phyloP scores from a whole-genome alignment of 2,113 vertebrate genomes.

The Corynorhinus townsendii region DNA sequence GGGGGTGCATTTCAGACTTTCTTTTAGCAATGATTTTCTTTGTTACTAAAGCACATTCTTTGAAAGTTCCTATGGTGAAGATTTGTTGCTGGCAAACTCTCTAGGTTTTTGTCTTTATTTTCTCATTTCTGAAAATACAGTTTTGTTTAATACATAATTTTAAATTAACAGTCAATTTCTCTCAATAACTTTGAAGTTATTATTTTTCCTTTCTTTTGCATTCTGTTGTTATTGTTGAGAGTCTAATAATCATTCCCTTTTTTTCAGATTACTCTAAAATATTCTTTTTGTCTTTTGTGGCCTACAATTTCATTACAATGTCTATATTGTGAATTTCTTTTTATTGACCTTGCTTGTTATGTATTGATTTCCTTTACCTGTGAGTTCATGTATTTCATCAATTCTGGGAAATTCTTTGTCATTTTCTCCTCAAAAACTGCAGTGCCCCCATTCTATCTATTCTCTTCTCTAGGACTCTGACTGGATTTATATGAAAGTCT shows the following conservation, averaged over 20 bases:
- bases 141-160: conserved; percentile 8
- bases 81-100: not conserved
- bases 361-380: not conserved
- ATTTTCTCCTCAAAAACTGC: not conserved
- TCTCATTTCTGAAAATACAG: not conserved
- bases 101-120: not conserved
- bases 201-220: not conserved
- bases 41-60: not conserved
- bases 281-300: not conserved
- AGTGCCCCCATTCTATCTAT: not conserved
- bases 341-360: not conserved
- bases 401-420: not conserved
- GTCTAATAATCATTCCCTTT: not conserved
- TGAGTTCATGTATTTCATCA: not conserved
- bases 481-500: not conserved
- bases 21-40: not conserved
- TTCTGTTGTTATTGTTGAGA: not conserved
- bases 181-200: not conserved
- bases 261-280: not conserved
- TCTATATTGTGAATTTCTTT: not conserved
- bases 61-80: not conserved
- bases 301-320: not conserved
- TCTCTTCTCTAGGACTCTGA: not conserved
- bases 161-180: not conserved
- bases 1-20: not conserved